Evolutionary conservation across 1,140 invertebrate genomes (phyloP).

Genomic region (Musca domestica): DNA sequence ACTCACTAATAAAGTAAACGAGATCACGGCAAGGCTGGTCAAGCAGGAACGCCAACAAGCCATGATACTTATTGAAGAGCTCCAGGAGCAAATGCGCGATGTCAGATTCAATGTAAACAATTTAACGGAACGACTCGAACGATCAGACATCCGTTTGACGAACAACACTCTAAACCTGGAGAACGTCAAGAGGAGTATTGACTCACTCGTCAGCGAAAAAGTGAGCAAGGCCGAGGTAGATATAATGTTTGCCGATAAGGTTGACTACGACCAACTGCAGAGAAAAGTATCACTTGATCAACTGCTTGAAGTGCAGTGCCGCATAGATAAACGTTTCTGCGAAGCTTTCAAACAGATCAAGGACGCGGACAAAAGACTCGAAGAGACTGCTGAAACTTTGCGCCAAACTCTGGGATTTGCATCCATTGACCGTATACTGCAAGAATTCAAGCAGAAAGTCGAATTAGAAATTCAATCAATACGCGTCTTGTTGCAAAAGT

Average conservation of each 20-base stretch:
- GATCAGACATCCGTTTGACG: constrained; percentile 3
- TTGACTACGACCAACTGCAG: constrained; percentile 63
- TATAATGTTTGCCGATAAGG: constrained; percentile 69
- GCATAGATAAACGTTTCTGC: constrained; percentile 62
- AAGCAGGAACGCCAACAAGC: constrained; percentile 38
- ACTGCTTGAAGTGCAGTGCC: constrained; percentile 65
- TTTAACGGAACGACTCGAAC: constrained; percentile 12
- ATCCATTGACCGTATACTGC: constrained; percentile 65
- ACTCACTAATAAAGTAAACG: constrained; percentile 43
- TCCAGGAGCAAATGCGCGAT: constrained; percentile 34
- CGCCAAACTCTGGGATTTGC: constrained; percentile 67
- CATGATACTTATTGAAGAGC: constrained; percentile 34
- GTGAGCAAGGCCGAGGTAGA: constrained; percentile 67
- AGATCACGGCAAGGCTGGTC: constrained; percentile 35
- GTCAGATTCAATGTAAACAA: constrained; percentile 25
- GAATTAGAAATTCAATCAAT: constrained; percentile 62
- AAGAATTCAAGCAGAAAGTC: constrained; percentile 65
- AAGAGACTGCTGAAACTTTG: constrained; percentile 64
- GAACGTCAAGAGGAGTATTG: constrained; percentile 34
- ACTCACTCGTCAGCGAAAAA: constrained; percentile 49
- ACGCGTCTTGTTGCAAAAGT: constrained; percentile 63
- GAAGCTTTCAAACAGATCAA: constrained; percentile 64
- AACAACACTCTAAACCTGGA: constrained; percentile 21
- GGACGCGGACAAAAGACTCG: constrained; percentile 63
- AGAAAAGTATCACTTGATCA: constrained; percentile 70